Evolutionary conservation across 1,140 invertebrate genomes (phyloP).

Genomic region (Drosophila virilis): DNA sequence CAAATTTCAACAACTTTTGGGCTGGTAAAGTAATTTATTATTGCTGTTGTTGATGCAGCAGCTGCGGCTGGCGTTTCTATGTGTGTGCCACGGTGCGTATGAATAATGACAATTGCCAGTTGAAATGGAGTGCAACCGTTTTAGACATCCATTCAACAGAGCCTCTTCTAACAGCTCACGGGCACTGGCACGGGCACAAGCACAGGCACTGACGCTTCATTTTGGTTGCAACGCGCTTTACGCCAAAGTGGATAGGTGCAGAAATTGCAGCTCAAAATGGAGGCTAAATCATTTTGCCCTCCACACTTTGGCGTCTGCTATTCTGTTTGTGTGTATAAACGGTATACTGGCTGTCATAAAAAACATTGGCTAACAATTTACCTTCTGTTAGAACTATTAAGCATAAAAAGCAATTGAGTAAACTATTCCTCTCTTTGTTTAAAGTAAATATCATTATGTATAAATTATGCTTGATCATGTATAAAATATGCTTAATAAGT

Average conservation of each 20-base stretch:
- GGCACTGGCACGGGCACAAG: background rate
- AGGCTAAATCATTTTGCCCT: background rate
- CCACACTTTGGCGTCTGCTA: background rate
- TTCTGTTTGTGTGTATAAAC: background rate
- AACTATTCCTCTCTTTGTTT: too few relatives aligned
- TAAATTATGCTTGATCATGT: too few relatives aligned
- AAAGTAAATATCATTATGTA: too few relatives aligned
- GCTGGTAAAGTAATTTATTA: slow-evolving; percentile 68
- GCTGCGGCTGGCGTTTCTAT: slow-evolving; percentile 11
- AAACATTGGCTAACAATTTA: too few relatives aligned
- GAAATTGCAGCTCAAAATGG: slow-evolving; percentile 1
- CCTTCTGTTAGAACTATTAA: too few relatives aligned
- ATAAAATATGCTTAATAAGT: too few relatives aligned
- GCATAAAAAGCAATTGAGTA: too few relatives aligned
- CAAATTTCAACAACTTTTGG: slow-evolving; percentile 57
- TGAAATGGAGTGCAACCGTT: slow-evolving; percentile 56
- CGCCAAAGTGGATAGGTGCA: slow-evolving; percentile 8
- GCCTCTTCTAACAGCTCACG: background rate
- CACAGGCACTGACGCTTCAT: background rate
- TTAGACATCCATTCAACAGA: slow-evolving; percentile 6
- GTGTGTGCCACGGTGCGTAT: slow-evolving; percentile 66
- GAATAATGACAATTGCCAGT: slow-evolving; percentile 73
- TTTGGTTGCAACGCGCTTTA: slow-evolving; percentile 29
- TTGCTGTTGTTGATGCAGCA: slow-evolving; percentile 34
- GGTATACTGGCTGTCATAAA: background rate